Percentiles rank a stretch among this genome's conserved stretches.
Conservation (phyloP, 2,797 vertebrate genomes). For the Scleropages formosus region DNA sequence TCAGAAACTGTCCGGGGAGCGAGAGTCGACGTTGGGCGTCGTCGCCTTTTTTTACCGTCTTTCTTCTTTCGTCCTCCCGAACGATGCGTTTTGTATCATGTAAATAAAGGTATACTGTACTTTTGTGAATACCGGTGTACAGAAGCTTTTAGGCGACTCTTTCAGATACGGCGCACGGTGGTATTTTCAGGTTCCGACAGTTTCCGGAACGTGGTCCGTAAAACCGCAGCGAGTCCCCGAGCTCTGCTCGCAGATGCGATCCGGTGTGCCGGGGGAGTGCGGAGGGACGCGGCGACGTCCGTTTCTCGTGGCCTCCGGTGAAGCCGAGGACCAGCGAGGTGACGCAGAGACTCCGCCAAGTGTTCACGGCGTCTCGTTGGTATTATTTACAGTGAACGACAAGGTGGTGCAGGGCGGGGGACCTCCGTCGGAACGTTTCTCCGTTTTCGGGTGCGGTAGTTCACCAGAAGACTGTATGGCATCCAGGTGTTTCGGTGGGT, state of each 20-base stretch:
- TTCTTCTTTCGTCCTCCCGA: conserved; percentile 63
- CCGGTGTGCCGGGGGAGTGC: not conserved
- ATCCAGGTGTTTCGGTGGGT: not conserved
- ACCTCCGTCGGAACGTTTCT: no score
- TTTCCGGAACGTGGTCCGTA: conserved; percentile 1
- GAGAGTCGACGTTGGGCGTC: not conserved
- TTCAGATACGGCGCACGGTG: conserved; percentile 11
- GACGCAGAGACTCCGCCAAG: not conserved
- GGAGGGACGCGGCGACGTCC: not conserved
- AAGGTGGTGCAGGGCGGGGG: no score
- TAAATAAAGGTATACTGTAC: conserved; percentile 48
- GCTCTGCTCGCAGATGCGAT: conserved; percentile 8
- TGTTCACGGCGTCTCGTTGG: no score
- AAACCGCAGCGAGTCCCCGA: conserved; percentile 6
- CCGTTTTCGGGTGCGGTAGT: no score
- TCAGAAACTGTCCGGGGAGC: not conserved
- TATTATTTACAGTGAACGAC: no score
- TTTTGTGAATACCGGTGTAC: conserved; percentile 70
- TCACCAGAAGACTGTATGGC: no score
- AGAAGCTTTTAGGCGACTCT: conserved; percentile 38
- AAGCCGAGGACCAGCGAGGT: not conserved
- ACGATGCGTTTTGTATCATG: conserved; percentile 26
- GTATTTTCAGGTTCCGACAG: conserved; percentile 1
- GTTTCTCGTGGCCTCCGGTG: not conserved
- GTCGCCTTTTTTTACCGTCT: conserved; percentile 35